These are phyloP conservation scores for Cybosia mesomella DNA, from an alignment of 2,888 invertebrate genomes.

Conservation along the genomic window DNA sequence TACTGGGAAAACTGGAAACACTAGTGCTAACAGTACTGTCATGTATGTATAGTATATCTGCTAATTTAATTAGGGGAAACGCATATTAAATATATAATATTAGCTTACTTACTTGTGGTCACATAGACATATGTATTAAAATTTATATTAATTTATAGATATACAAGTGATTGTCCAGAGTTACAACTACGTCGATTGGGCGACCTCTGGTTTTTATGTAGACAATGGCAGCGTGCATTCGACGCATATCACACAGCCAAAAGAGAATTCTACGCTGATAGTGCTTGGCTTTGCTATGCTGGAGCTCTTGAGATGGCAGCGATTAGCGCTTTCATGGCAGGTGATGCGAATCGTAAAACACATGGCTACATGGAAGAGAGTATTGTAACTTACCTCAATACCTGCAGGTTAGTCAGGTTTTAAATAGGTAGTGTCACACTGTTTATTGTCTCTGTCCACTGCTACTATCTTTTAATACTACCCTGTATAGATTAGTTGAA, in stretches of 20 bases:
- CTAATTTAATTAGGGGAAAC: not conserved
- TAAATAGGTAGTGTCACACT: too few relatives aligned
- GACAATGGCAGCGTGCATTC: constrained; percentile 96
- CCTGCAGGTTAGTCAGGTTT: constrained; percentile 90
- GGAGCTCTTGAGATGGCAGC: constrained; percentile 99
- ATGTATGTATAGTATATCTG: constrained; percentile 88
- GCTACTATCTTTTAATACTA: too few relatives aligned
- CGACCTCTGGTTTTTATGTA: constrained; percentile 98
- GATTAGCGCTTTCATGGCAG: constrained; percentile 95
- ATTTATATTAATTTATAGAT: constrained; percentile 85
- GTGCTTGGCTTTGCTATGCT: constrained; percentile 98
- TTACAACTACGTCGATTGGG: constrained; percentile 96
- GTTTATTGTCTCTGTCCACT: not conserved
- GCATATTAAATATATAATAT: too few relatives aligned
- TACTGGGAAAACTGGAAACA: constrained; percentile 93
- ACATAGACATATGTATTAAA: not conserved
- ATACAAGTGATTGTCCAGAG: constrained; percentile 94
- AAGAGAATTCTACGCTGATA: constrained; percentile 98
- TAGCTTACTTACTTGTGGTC: too few relatives aligned
- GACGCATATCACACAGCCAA: constrained; percentile 98
- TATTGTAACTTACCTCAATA: constrained; percentile 95
- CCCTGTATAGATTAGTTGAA: too few relatives aligned
- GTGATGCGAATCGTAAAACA: constrained; percentile 92
- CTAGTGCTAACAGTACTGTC: constrained; percentile 92
- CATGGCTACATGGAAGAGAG: constrained; percentile 98